phyloP scores from a whole-genome alignment of 2,797 vertebrate genomes.

The Discoglossus pictus region DNA sequence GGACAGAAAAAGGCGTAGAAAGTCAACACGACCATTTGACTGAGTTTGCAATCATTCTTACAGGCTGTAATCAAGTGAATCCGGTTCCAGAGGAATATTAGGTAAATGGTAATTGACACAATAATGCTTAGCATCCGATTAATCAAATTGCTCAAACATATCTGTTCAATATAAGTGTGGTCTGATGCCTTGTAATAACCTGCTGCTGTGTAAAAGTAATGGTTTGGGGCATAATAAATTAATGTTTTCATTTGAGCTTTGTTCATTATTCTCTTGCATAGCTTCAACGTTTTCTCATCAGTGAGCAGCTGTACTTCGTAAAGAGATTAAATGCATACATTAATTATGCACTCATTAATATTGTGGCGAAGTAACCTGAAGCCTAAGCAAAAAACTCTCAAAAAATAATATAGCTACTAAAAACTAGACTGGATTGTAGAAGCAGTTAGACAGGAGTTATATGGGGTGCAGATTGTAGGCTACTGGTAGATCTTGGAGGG shows the following conservation, averaged over 20 bases:
- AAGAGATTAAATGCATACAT: slow-evolving; percentile 46
- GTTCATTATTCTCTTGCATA: slow-evolving; percentile 38
- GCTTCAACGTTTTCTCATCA: slow-evolving; percentile 32
- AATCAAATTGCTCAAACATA: not conserved
- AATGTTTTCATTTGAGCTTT: slow-evolving; percentile 40
- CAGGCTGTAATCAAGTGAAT: no score
- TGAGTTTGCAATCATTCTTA: no score
- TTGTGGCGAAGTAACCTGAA: slow-evolving; percentile 26
- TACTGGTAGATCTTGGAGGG: no score
- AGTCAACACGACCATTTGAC: no score
- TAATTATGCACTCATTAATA: slow-evolving; percentile 47
- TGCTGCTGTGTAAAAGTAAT: slow-evolving; percentile 17
- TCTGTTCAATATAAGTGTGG: not conserved
- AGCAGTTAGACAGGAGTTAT: no score
- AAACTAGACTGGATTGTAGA: not conserved
- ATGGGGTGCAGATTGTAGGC: no score
- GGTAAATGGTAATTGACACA: slow-evolving; percentile 5
- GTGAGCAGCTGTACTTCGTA: slow-evolving; percentile 41
- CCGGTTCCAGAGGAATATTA: slow-evolving; percentile 2
- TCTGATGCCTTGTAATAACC: slow-evolving; percentile 5
- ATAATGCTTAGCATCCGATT: not conserved
- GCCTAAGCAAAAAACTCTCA: slow-evolving; percentile 28
- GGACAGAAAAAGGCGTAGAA: no score
- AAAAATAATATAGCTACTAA: slow-evolving; percentile 9
- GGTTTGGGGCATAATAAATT: slow-evolving; percentile 26